Conservation (phyloP, 2,113 vertebrate species). For the Excalfactoria chinensis region DNA sequence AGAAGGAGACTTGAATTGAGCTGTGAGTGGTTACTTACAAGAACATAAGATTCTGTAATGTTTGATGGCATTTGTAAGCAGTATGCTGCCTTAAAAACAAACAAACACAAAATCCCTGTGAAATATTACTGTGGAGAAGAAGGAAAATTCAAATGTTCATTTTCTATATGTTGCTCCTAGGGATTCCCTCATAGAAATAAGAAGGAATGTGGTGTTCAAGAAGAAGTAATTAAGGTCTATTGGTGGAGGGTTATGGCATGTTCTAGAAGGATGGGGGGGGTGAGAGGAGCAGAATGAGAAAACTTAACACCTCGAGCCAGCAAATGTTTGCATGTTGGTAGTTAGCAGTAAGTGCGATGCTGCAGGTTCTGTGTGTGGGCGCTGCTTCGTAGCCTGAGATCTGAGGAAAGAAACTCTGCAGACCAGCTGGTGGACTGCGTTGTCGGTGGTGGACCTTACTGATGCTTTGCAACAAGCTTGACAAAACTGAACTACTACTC, state of each 20-base stretch:
- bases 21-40: neutral
- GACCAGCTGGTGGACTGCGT: neutral
- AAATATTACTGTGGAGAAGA: neutral
- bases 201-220: neutral
- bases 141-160: neutral
- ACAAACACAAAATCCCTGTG: neutral
- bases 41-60: neutral
- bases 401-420: neutral
- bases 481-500: neutral
- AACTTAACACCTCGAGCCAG: neutral
- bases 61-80: neutral
- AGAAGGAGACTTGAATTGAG: neutral
- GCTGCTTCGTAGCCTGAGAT: neutral
- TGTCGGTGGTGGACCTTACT: neutral
- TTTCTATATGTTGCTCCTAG: neutral
- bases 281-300: neutral
- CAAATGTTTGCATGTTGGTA: neutral
- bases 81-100: neutral
- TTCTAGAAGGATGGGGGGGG: neutral
- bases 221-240: neutral
- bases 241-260: neutral
- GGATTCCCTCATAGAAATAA: neutral
- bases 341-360: rapidly evolving
- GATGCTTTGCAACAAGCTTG: neutral
- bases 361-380: neutral